phyloP scores from a whole-genome alignment of 2,113 vertebrate genomes.

The Acrocephalus arundinaceus region DNA sequence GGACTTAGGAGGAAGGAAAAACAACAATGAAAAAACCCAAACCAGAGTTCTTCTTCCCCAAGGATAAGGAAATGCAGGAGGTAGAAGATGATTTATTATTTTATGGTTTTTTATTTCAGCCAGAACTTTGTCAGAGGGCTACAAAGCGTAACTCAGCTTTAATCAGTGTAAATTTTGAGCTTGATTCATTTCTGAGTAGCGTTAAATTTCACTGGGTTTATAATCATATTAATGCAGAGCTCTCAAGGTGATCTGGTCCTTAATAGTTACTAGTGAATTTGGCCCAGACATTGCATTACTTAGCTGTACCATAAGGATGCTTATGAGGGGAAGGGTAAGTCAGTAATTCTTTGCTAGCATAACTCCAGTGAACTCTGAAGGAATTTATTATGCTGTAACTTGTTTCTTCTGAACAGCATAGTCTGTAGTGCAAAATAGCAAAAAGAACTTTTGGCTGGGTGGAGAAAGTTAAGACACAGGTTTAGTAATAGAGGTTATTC shows the following conservation, averaged over 20 bases:
- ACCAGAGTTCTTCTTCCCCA: background rate
- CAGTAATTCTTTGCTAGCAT: background rate
- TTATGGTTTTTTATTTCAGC: background rate
- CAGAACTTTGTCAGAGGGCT: background rate
- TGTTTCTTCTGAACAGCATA: background rate
- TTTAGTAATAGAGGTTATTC: background rate
- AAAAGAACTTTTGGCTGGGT: background rate
- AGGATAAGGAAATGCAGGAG: slow-evolving; percentile 10
- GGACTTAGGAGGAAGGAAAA: background rate
- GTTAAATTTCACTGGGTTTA: slow-evolving; percentile 7
- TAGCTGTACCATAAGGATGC: slow-evolving; percentile 30
- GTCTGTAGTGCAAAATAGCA: background rate
- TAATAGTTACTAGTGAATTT: slow-evolving; percentile 33
- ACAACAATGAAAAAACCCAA: background rate
- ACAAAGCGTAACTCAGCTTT: background rate
- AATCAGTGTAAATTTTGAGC: slow-evolving; percentile 8
- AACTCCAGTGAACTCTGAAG: background rate
- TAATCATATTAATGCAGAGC: slow-evolving; percentile 14
- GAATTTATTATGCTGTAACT: background rate
- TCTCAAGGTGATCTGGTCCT: slow-evolving; percentile 53
- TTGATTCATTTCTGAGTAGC: slow-evolving; percentile 5
- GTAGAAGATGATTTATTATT: background rate
- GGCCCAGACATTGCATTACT: background rate
- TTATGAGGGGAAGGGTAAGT: slow-evolving; percentile 30
- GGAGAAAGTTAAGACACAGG: background rate